Conservation (phyloP, 2,797 vertebrate genomes). For the Brachyrhaphis roseni region DNA sequence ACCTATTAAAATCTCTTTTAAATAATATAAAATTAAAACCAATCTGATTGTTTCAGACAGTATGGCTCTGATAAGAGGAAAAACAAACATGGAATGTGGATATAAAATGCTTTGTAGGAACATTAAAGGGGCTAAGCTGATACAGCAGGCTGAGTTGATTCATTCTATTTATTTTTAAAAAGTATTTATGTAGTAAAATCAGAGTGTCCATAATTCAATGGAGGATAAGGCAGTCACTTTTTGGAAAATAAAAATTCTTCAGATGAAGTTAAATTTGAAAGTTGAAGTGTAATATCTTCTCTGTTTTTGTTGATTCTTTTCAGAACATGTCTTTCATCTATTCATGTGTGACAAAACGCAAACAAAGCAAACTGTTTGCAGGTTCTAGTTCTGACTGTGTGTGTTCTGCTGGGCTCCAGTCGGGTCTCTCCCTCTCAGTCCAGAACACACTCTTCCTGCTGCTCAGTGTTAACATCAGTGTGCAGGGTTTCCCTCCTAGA, state of each 20-base stretch:
- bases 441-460: not conserved
- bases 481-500: not conserved
- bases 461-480: not conserved
- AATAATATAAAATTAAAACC: not conserved
- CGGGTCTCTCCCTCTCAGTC: not conserved
- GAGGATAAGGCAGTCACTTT: not conserved
- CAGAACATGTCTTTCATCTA: not conserved
- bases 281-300: not conserved
- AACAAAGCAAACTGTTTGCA: not conserved
- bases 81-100: no score
- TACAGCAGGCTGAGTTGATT: no score
- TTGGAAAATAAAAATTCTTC: not conserved
- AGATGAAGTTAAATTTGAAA: not conserved
- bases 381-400: not conserved
- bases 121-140: not conserved
- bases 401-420: not conserved
- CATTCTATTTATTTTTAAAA: no score
- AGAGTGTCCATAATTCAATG: not conserved
- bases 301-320: not conserved
- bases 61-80: not conserved
- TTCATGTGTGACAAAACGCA: not conserved
- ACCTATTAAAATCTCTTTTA: not conserved
- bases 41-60: not conserved
- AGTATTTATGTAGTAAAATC: not conserved
- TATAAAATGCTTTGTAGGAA: not conserved